Base-by-base conservation (phyloP, 1,140 invertebrate genomes). In the Venturia canescens region DNA sequence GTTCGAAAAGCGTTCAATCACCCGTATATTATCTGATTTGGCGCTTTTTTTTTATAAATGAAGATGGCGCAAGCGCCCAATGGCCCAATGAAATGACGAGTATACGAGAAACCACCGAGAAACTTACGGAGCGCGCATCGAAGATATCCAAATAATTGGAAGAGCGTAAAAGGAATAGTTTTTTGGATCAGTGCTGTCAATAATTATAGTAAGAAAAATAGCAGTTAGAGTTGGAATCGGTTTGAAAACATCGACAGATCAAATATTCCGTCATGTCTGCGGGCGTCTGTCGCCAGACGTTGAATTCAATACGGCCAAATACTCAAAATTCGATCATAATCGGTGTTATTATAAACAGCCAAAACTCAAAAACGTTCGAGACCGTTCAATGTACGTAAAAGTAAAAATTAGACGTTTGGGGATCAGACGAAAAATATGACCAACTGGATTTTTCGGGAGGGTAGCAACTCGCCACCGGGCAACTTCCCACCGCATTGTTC, bases 321-420 rank as follows among this genome's bases (percentile, higher is more conserved):
- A 85, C 80, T 53, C 89, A 89, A 80, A 92, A 92, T 84, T 87
- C 90, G 4, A 81, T 92, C 4, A 66, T 91, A 0, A 88, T 92
- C 18, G 91, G 91, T 15, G 82, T 92, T 15, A 88, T 92, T 6
- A 89, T 92, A 13, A 82, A 83, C 34, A 92, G 88, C 79, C 80
- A 82, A 18, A 91, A 92, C 83, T 83, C 87, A 6, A 90, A 85
- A 87, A 87, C 82, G 16, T 89, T 92, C 76, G 87, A 89, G 70
- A 18, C 83, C 2, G 75, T 83, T 27, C 89, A 80, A 85, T 92
- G 90, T 91, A 88, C 78, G 86, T 83, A 74, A 18, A 69, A 31
- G 3, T 69, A 31, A 13, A 31, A 18, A 31, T 13, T 6, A 1
- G 23, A 3, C 23, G 11, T 63, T 63, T 63, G 3, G 3, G 26